These are phyloP conservation scores for Echeneis naucrates DNA, from an alignment of 2,797 vertebrate genomes.

Conservation along the genomic window DNA sequence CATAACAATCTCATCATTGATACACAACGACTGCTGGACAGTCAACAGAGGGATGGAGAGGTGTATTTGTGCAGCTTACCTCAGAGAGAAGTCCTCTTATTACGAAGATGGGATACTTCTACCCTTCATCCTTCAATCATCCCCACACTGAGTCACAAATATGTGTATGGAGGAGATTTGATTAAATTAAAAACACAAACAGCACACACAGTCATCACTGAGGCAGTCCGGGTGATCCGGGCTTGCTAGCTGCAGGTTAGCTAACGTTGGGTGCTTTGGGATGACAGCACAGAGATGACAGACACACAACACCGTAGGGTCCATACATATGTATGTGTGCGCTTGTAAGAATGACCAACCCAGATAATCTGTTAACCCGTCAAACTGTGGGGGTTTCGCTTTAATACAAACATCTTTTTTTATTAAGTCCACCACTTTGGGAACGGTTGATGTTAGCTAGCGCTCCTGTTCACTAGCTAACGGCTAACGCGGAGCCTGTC, in stretches of 20 bases:
- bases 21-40: background rate
- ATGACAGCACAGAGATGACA: slow-evolving; percentile 53
- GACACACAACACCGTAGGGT: slow-evolving; percentile 7
- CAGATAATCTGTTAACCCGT: background rate
- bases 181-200: slow-evolving; percentile 41
- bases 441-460: slow-evolving; percentile 26
- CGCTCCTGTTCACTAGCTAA: slow-evolving; percentile 43
- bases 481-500: slow-evolving; percentile 54
- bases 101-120: slow-evolving; percentile 53
- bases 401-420: background rate
- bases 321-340: background rate
- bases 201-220: slow-evolving; percentile 15
- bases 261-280: slow-evolving; percentile 33
- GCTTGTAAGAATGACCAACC: background rate
- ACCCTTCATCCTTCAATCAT: slow-evolving; percentile 72
- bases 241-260: slow-evolving; percentile 35
- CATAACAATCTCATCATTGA: background rate
- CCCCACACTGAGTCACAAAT: slow-evolving; percentile 53
- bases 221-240: slow-evolving; percentile 8
- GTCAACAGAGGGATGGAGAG: slow-evolving; percentile 12
- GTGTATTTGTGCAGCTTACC: slow-evolving; percentile 46
- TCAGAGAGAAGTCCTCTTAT: slow-evolving; percentile 58
- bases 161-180: slow-evolving; percentile 31
- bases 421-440: background rate
- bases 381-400: fast-evolving